Evolutionary conservation across 2,113 vertebrate genomes (phyloP), one percentile per base, ranked within the genome.

Genomic region (Rattus norvegicus): DNA sequence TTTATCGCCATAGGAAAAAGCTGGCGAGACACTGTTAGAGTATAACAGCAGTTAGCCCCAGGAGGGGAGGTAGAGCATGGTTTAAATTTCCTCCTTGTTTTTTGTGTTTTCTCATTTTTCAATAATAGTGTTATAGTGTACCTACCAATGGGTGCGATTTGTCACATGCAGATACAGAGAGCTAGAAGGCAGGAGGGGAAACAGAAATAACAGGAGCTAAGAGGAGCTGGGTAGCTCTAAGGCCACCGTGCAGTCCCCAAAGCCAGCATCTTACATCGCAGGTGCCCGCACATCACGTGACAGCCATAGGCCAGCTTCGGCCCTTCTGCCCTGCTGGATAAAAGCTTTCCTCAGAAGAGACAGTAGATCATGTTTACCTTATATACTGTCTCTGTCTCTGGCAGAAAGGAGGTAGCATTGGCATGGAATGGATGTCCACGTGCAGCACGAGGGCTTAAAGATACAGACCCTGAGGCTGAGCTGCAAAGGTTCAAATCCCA

Each of bases 81-180:
- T n/a, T 83, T 65, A 63, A 5, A 59, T 95, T 33, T 73, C 22
- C 85, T 84, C 49, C 90, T 3, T 43, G 8, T 33, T 93, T 94
- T 47, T 52, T 61, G 0, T 88, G 3, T 85, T 85, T 88, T 86
- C 88, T 93, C 63, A 76, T 61, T 88, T 95, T 90, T 89, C 14
- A 47, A 17, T 80, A 88, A 33, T 73, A 85, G 47, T 39, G 16
- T 52, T 72, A 0, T 65, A 24, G 30, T 1, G 8, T 80, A 65
- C 39, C 63, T 39, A 14, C 72, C 65, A 24, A 33, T 88, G 17
- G 4, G 13, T 79, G 1, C 16, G 2, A 30, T 13, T 22, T 79
- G 77, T 73, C 52, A 12, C 19, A 30, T 49, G 61, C 19, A 88
- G n/a, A 36, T 30, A 36, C 67, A 47, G 90, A 93, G 39, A 85